A percentile compares a stretch with the other conserved stretches of the same genome.
These are phyloP conservation scores for Caenorhabditis doughertyi DNA, from an alignment of 2,888 invertebrate genomes.

Conservation along the genomic window DNA sequence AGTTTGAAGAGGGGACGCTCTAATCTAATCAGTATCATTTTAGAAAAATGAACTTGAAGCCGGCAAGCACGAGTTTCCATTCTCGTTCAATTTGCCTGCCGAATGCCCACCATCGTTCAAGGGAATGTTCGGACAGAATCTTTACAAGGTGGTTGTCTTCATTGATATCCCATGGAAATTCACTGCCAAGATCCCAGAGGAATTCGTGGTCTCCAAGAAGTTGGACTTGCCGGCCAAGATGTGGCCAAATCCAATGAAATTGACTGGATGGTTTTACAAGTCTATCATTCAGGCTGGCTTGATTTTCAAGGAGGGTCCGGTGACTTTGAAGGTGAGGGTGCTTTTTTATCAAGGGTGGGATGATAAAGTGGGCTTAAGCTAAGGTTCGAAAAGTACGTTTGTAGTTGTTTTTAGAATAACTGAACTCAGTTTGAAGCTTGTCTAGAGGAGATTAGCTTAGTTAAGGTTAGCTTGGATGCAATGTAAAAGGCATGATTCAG, in stretches of 20 bases:
- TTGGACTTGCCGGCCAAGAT: constrained; percentile 12
- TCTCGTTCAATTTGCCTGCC: background rate
- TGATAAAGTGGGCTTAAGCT: no score
- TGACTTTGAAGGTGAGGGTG: constrained; percentile 2
- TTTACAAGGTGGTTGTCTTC: background rate
- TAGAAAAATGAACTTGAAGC: background rate
- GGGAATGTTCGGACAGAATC: background rate
- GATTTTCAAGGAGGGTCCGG: constrained; percentile 16
- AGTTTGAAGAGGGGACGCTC: no score
- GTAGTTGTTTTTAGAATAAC: no score
- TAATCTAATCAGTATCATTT: background rate
- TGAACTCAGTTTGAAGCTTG: no score
- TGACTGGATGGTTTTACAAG: background rate
- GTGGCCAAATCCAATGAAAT: background rate
- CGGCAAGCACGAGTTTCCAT: background rate
- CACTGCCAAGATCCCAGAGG: background rate
- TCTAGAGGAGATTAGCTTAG: no score
- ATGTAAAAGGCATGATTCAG: no score
- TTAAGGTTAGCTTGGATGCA: no score
- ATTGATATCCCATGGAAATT: constrained; percentile 1
- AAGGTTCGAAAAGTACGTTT: no score
- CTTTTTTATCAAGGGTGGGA: no score
- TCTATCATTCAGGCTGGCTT: background rate
- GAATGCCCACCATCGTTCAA: background rate
- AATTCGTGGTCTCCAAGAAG: background rate